Percentiles rank a stretch among this genome's conserved stretches.
phyloP scores from a whole-genome alignment of 2,113 vertebrate genomes.

The Acrocephalus arundinaceus region DNA sequence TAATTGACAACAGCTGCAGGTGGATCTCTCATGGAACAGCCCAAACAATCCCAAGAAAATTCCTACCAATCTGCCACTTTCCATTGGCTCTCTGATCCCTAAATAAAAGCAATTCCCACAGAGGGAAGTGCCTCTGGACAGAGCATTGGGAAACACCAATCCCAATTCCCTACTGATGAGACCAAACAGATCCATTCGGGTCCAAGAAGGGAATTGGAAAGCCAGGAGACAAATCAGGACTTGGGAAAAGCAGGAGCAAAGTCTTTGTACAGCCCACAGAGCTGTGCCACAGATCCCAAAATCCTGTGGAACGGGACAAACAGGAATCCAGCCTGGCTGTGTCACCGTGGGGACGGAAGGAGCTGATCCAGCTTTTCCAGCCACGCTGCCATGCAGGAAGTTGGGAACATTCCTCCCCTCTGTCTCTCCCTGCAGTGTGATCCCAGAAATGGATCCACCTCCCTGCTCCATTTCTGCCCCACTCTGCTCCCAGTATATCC shows the following conservation, averaged over 20 bases:
- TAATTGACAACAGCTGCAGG: neutral
- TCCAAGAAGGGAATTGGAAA: neutral
- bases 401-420: neutral
- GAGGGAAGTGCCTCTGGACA: neutral
- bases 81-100: neutral
- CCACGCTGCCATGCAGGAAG: fast-evolving
- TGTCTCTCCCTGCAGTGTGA: fast-evolving
- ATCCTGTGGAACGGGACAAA: neutral
- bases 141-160: neutral
- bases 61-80: neutral
- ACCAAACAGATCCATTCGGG: neutral
- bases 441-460: neutral
- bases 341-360: neutral
- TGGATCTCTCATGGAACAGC: neutral
- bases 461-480: neutral
- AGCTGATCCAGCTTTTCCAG: neutral
- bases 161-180: neutral
- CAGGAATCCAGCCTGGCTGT: neutral
- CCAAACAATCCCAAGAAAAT: neutral
- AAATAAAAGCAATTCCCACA: neutral
- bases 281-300: neutral
- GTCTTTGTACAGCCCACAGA: fast-evolving
- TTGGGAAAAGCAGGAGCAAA: neutral
- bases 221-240: neutral
- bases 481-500: neutral